A percentile compares a stretch with the other conserved stretches of the same genome.
phyloP scores from a whole-genome alignment of 2,797 vertebrate genomes.

The Columba guinea region DNA sequence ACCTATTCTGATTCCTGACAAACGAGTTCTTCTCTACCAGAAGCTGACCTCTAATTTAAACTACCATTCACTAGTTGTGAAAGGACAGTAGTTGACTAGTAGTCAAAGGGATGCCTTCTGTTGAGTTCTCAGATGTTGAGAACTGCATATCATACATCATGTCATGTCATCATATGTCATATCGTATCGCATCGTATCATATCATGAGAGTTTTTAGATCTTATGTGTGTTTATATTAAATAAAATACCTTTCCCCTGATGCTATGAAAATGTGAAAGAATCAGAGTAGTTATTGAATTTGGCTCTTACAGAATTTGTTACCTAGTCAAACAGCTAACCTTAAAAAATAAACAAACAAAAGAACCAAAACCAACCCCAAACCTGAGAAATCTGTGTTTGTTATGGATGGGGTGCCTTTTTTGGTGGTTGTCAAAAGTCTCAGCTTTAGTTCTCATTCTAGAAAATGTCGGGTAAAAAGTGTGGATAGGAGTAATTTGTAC shows the following conservation, averaged over 20 bases:
- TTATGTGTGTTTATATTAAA: neutral
- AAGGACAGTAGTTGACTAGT: neutral
- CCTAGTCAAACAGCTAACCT: neutral
- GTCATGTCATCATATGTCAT: too few species aligned
- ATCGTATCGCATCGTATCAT: too few species aligned
- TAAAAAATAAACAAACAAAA: neutral
- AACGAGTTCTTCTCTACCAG: neutral
- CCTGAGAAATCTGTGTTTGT: neutral
- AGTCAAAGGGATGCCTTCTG: neutral
- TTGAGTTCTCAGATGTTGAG: neutral
- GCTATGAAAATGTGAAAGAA: neutral
- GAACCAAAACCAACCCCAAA: rapidly evolving
- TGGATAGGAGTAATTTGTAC: neutral
- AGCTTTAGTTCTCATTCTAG: neutral
- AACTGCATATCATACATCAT: neutral
- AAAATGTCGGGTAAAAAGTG: neutral
- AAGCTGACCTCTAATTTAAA: neutral
- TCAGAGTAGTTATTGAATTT: neutral
- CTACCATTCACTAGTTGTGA: neutral
- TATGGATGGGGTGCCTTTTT: neutral
- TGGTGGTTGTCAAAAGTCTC: neutral
- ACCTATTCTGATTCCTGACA: neutral
- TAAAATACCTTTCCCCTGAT: neutral
- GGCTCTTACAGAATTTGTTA: neutral
- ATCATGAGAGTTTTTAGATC: neutral